These are phyloP conservation scores for Lottia scabra DNA, from an alignment of 2,888 invertebrate genomes.

Conservation along the genomic window DNA sequence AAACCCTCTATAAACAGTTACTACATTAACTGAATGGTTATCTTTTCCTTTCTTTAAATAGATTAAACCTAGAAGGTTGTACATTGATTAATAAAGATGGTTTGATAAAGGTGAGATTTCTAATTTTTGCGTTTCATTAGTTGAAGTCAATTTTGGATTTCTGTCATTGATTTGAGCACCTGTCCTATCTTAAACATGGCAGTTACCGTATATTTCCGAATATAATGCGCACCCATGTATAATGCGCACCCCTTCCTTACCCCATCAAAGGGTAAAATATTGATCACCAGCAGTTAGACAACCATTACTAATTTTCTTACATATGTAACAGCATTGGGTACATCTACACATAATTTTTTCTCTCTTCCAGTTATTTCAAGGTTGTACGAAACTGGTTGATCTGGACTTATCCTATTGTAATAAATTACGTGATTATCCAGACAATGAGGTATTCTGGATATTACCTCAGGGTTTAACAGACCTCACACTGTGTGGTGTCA, in stretches of 20 bases:
- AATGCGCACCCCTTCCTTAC: too few relatives aligned
- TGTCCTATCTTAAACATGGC: too few relatives aligned
- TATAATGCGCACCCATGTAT: too few relatives aligned
- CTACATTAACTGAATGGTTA: background rate
- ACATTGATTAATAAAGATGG: conserved; percentile 52
- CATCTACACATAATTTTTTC: background rate
- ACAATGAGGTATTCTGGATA: conserved; percentile 49
- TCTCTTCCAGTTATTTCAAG: conserved; percentile 51
- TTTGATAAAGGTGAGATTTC: conserved; percentile 45
- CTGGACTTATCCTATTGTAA: conserved; percentile 63
- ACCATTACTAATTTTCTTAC: too few relatives aligned
- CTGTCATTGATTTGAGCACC: too few relatives aligned
- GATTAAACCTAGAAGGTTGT: conserved; percentile 59
- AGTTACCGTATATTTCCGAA: too few relatives aligned
- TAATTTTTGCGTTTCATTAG: too few relatives aligned
- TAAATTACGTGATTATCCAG: conserved; percentile 42
- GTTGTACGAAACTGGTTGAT: conserved; percentile 47
- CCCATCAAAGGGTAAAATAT: too few relatives aligned
- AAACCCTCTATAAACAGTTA: too few relatives aligned
- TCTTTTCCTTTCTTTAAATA: conserved; percentile 22
- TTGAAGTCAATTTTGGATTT: too few relatives aligned
- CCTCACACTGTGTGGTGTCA: conserved; percentile 59
- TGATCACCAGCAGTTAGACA: too few relatives aligned
- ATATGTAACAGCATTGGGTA: too few relatives aligned
- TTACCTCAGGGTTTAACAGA: conserved; percentile 54